Evolutionary conservation across 2,113 vertebrate genomes (phyloP).

Genomic region (Chunga burmeisteri): DNA sequence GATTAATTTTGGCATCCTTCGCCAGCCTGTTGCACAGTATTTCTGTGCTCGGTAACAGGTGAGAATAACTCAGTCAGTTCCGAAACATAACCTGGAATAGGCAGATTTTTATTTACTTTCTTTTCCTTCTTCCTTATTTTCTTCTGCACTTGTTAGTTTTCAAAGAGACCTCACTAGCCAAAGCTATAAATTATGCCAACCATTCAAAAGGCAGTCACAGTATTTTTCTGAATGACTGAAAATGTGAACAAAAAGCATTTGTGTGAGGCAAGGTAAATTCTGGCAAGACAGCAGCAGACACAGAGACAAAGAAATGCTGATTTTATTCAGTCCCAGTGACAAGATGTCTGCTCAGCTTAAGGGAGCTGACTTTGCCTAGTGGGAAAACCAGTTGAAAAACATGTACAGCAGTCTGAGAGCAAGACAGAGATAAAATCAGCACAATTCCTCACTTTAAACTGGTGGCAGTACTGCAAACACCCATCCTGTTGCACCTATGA

Average conservation of each 20-base stretch:
- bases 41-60: not conserved
- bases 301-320: not conserved
- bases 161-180: not conserved
- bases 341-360: not conserved
- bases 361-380: not conserved
- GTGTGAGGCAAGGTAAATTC: not conserved
- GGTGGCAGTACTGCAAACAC: not conserved
- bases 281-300: not conserved
- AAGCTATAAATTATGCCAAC: not conserved
- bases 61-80: not conserved
- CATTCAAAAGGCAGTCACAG: not conserved
- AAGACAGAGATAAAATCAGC: not conserved
- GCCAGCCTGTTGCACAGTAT: not conserved
- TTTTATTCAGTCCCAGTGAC: not conserved
- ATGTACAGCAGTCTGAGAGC: not conserved
- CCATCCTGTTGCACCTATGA: not conserved
- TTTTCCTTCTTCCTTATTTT: not conserved
- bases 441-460: not conserved
- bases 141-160: not conserved
- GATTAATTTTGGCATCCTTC: fast-evolving
- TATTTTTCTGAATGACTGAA: not conserved
- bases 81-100: not conserved
- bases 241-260: not conserved
- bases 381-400: slow-evolving; percentile 4
- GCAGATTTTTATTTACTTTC: not conserved